Evolutionary conservation across 2,888 invertebrate species (phyloP), one percentile per base, ranked within the genome.

Genomic region (Laspeyria flexula): DNA sequence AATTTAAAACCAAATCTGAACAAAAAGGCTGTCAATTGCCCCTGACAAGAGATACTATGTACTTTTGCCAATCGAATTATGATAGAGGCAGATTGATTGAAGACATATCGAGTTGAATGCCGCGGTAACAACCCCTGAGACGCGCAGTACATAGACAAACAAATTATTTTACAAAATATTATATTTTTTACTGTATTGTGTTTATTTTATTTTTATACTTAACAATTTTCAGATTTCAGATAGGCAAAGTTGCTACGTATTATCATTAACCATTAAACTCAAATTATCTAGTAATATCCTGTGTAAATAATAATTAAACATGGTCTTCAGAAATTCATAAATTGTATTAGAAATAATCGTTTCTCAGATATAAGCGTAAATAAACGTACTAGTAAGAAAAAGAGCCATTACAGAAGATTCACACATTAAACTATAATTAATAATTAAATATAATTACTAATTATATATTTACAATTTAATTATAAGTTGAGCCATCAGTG

Each of bases 31-130:
- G 15, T 12, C 29, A 11, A 15, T 40, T 11, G 15, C 23, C 7
- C n/a, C 23, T 23, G 21, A 41, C 15, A 41, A 48, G 25, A 13
- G 0, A 25, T 6, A 35, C 1, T 34, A 6, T 16, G 31, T 44
- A 21, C 12, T 35, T 48, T 31, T 38, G 37, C 3, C 16, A 43
- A 50, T 48, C 15, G 37, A 44, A 34, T 25, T 15, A 35, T 27
- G 23, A 41, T 21, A 31, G 31, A 34, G 34, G 23, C 15, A 37
- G 34, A 10, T n/a, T 31, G 43, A 46, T 43, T 39, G 25, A 54
- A 49, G 49, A 54, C 31, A 15, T 18, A 33, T 30, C 34, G 33
- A 46, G 49, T 30, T 48, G 29, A 11, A 21, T 34, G 10, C 15
- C 1, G 13, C 33, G 15, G 15, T 15, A 15, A 18, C 34, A 34